phyloP scores from a whole-genome alignment of 2,797 vertebrate species.

The Urocyon cinereoargenteus region DNA sequence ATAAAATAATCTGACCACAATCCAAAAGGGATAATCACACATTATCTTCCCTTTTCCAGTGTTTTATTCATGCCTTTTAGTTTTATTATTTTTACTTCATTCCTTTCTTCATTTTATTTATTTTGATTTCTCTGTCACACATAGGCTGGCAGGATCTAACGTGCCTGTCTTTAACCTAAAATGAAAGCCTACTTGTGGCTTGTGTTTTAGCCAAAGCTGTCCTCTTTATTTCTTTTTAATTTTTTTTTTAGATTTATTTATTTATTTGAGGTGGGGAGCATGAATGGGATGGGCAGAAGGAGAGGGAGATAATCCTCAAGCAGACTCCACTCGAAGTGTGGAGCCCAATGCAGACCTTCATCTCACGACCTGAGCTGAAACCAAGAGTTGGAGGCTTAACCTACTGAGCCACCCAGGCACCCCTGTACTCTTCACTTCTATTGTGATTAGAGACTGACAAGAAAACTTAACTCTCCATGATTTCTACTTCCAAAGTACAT shows the following conservation, averaged over 20 bases:
- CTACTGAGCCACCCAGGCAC: too few species aligned
- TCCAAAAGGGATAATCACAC: background rate
- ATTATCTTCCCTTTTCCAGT: background rate
- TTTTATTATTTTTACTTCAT: background rate
- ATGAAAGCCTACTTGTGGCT: background rate
- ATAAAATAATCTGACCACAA: slow-evolving; percentile 44
- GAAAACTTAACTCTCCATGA: slow-evolving; percentile 4
- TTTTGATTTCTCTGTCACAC: slow-evolving; percentile 10
- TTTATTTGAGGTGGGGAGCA: background rate
- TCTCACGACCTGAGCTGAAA: background rate
- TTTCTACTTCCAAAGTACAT: slow-evolving; percentile 28
- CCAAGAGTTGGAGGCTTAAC: background rate
- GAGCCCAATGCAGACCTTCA: background rate
- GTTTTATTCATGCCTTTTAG: background rate
- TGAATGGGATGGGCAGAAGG: fast-evolving
- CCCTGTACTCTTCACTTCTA: slow-evolving; percentile 41
- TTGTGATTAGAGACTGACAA: background rate
- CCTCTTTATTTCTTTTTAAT: slow-evolving; percentile 17
- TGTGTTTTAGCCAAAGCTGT: background rate
- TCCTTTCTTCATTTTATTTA: slow-evolving; percentile 31
- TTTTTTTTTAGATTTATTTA: background rate
- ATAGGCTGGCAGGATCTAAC: background rate
- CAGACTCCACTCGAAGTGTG: background rate
- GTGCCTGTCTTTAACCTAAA: background rate
- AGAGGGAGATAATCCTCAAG: background rate